Percentiles rank a stretch among this genome's conserved stretches.
Conservation (phyloP, 2,113 vertebrate species). For the Neodontobutis hainanensis region DNA sequence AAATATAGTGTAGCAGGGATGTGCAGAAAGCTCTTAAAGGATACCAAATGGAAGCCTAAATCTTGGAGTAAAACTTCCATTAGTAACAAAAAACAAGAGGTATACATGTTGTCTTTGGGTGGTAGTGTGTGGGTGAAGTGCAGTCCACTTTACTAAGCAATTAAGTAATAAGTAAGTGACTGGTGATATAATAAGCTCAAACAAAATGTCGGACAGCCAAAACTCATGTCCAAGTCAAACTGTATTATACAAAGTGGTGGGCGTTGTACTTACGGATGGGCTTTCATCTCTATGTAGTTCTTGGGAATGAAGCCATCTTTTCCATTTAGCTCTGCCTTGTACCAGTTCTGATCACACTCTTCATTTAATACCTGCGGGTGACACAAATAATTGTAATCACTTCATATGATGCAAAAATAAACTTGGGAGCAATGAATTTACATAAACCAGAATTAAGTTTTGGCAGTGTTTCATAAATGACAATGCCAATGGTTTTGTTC, state of each 20-base stretch:
- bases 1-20: background rate
- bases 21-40: background rate
- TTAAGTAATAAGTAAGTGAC: no score
- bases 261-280: conserved; percentile 90
- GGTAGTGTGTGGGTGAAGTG: no score
- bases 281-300: conserved; percentile 99
- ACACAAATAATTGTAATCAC: conserved; percentile 10
- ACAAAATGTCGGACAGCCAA: background rate
- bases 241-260: background rate
- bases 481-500: no score
- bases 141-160: background rate
- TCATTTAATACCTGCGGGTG: conserved; percentile 93
- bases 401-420: conserved; percentile 13
- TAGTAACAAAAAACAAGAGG: no score
- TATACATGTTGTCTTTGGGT: no score
- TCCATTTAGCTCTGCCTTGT: conserved; percentile 96
- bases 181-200: background rate
- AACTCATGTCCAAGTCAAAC: background rate
- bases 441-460: conserved; percentile 12
- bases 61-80: no score
- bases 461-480: background rate
- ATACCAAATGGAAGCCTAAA: background rate
- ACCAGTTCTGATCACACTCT: conserved; percentile 85
- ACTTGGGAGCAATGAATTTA: no score
- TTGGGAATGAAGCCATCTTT: conserved; percentile 98